phyloP scores from a whole-genome alignment of 2,113 vertebrate genomes.

The Proteles cristata region DNA sequence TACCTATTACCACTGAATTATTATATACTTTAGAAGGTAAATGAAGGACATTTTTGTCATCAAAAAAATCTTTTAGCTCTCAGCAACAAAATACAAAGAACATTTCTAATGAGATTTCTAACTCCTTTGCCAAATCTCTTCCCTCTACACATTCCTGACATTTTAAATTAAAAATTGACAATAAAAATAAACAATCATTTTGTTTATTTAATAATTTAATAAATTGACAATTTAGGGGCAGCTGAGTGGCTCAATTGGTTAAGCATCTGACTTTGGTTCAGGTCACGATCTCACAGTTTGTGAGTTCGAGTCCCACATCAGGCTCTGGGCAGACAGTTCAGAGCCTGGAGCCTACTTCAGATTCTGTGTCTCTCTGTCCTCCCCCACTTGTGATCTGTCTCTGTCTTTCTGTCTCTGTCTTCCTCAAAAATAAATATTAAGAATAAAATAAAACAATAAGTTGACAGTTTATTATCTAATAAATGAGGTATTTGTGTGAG shows the following conservation, averaged over 20 bases:
- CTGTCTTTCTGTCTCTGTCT: too few species aligned
- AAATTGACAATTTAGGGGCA: background rate
- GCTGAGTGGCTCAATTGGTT: too few species aligned
- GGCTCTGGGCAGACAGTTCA: too few species aligned
- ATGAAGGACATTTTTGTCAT: background rate
- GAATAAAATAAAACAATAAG: too few species aligned
- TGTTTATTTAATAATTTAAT: background rate
- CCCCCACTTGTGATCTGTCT: too few species aligned
- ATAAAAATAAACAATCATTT: background rate
- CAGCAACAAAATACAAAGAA: background rate
- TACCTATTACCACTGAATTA: background rate
- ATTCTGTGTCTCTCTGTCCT: too few species aligned
- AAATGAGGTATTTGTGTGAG: background rate
- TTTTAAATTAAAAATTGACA: background rate
- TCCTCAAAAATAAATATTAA: too few species aligned
- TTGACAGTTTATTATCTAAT: background rate
- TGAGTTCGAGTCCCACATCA: too few species aligned
- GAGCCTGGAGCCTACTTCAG: too few species aligned
- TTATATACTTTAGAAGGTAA: background rate
- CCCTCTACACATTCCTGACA: background rate
- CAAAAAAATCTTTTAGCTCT: background rate
- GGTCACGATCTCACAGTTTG: too few species aligned
- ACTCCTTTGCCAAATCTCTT: background rate
- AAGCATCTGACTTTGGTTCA: too few species aligned
- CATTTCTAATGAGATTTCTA: background rate